Evolutionary conservation across 2,888 invertebrate genomes (phyloP).

Genomic region (Agonum fuliginosum): DNA sequence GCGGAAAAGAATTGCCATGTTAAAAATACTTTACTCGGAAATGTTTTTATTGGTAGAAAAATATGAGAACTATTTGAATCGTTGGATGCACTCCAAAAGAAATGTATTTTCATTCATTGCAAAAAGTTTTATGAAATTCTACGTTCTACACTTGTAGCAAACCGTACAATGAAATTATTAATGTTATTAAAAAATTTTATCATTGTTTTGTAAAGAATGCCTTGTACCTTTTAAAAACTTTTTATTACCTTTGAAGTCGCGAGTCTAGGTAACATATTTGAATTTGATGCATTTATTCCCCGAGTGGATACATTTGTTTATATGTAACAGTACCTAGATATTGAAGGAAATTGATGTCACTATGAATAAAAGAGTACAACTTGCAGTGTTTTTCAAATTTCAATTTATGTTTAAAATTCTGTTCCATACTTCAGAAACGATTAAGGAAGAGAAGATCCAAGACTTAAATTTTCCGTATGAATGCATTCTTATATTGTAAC

Average conservation of each 20-base stretch:
- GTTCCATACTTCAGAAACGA: not conserved
- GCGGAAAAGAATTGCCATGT: not conserved
- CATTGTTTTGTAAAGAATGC: not conserved
- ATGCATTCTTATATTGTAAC: no score
- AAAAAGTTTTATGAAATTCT: conserved; percentile 3
- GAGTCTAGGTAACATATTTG: no score
- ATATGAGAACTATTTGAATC: conserved; percentile 9
- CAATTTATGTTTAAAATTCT: not conserved
- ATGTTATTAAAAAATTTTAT: not conserved
- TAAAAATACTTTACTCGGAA: conserved; percentile 17
- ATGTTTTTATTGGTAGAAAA: not conserved
- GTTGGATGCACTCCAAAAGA: conserved; percentile 9
- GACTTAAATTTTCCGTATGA: no score
- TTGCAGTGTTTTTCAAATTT: no score
- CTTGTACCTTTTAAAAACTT: conserved; percentile 1
- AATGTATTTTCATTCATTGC: conserved; percentile 17
- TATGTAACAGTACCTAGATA: not conserved
- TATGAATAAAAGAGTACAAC: not conserved
- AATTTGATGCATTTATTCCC: no score
- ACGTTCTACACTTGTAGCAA: not conserved
- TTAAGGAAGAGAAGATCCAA: no score
- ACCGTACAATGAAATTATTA: conserved; percentile 7
- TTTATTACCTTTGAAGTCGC: not conserved
- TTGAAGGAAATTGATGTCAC: not conserved
- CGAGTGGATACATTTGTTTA: not conserved